phyloP scores from a whole-genome alignment of 2,888 invertebrate genomes.

The Aleiodes alternator region DNA sequence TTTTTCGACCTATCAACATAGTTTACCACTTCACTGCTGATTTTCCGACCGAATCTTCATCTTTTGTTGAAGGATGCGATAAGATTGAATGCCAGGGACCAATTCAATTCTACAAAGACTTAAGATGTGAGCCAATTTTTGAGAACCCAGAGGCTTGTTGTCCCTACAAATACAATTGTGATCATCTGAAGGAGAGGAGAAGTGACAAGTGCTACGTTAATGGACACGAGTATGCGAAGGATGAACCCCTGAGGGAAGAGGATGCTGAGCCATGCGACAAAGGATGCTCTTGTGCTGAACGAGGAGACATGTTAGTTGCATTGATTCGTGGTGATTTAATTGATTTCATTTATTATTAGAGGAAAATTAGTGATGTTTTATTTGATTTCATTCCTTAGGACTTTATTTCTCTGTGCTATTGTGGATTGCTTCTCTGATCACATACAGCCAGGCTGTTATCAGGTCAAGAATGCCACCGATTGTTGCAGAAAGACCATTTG shows the following conservation, averaged over 20 bases:
- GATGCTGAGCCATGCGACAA: slow-evolving; percentile 65
- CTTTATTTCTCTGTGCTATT: slow-evolving; percentile 59
- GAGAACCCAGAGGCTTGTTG: slow-evolving; percentile 60
- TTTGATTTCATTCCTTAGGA: slow-evolving; percentile 51
- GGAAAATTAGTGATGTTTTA: neutral
- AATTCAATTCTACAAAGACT: slow-evolving; percentile 57
- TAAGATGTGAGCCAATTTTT: slow-evolving; percentile 63
- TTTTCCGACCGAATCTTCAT: neutral
- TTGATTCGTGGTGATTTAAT: neutral
- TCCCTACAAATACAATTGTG: slow-evolving; percentile 63
- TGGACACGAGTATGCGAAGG: slow-evolving; percentile 59
- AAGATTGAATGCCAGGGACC: slow-evolving; percentile 62
- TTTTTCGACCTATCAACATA: no score
- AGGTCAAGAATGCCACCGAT: neutral
- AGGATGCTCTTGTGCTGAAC: slow-evolving; percentile 55
- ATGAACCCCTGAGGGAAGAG: slow-evolving; percentile 58
- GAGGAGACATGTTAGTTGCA: slow-evolving; percentile 54
- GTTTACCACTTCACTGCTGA: no score
- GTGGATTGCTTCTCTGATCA: slow-evolving; percentile 56
- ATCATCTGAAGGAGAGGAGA: slow-evolving; percentile 55
- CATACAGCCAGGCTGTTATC: slow-evolving; percentile 56
- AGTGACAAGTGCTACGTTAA: slow-evolving; percentile 64
- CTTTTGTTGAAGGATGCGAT: slow-evolving; percentile 23
- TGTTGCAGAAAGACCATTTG: slow-evolving; percentile 64
- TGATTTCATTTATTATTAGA: neutral